These are phyloP conservation scores for Charadrius vociferus DNA, from an alignment of 2,113 vertebrate genomes.

Conservation along the genomic window DNA sequence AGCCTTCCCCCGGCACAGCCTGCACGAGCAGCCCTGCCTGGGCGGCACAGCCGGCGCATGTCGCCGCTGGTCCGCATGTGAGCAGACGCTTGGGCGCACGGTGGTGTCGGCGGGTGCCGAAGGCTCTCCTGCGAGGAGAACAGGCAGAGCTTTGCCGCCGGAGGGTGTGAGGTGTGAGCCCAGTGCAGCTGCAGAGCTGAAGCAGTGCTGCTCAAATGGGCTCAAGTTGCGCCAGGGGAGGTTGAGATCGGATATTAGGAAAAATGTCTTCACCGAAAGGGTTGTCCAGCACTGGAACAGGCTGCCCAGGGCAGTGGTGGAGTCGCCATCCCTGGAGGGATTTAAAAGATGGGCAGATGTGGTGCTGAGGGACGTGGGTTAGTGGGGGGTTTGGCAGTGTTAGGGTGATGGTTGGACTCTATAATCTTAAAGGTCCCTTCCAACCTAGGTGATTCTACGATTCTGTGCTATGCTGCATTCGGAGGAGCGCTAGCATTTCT, in stretches of 20 bases:
- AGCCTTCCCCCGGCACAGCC: not conserved
- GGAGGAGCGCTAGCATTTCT: too few relatives aligned
- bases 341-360: not conserved
- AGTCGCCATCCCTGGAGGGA: not conserved
- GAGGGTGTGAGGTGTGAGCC: rapidly evolving
- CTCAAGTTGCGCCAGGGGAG: not conserved
- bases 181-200: not conserved
- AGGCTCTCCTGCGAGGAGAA: not conserved
- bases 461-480: not conserved
- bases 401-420: not conserved
- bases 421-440: not conserved
- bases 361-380: not conserved
- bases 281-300: not conserved
- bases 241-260: not conserved
- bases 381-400: not conserved
- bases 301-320: not conserved
- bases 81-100: rapidly evolving
- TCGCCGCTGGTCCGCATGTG: rapidly evolving
- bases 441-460: not conserved
- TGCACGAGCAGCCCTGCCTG: rapidly evolving
- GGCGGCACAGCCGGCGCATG: too few relatives aligned
- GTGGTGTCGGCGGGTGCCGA: rapidly evolving
- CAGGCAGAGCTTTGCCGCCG: not conserved
- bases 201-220: not conserved
- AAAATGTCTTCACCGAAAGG: not conserved